Evolutionary conservation across 2,888 invertebrate species (phyloP), one percentile per base, ranked within the genome.

Genomic region (Rhorus exstirpatorius): DNA sequence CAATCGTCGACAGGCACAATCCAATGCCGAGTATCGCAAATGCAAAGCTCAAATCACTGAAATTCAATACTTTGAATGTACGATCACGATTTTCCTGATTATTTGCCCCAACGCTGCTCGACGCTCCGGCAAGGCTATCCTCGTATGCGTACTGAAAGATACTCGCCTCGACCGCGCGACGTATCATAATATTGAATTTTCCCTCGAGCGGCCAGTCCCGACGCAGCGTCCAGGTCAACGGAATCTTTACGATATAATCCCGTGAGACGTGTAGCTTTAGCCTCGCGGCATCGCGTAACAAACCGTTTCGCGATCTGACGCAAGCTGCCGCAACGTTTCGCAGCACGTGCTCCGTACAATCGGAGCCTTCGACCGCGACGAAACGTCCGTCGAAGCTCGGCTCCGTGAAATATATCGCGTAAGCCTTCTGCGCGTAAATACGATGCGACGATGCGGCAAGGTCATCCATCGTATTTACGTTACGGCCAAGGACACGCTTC

Each of bases 121-220:
- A 7, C 10, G 6, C 6, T 17, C 4, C 7, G 0, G 3, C 31
- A 6, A 6, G 4, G 2, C n/a, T 0, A 1, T 1, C 8, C 19
- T 35, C 35, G 3, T 17, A 31, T 3, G 19, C 4, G 10, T 31
- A 31, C 0, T 3, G 12, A 17, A 60, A 19, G 1, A 67, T 8
- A 21, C 19, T 31, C 14, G 44, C 3, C n/a, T 46, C 58, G 1
- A 14, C 1, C 24, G 58, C 14, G 46, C 24, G 24, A 19, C 3
- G 44, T 0, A 65, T 1, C 8, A 58, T 31, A 6, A 2, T 3
- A 55, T 76, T 76, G 10, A 58, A 0, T 17, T 41, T 35, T 0
- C 6, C 1, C 26, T 67, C 75, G n/a, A 75, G 65, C 0, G 67
- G 67, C 75, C 75, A 75, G n/a, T 75, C 49, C 8, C 21, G 31